Percentiles rank a stretch among this genome's conserved stretches.
These are phyloP conservation scores for Cacoxenus indagator DNA, from an alignment of 2,888 invertebrate genomes.

Conservation along the genomic window DNA sequence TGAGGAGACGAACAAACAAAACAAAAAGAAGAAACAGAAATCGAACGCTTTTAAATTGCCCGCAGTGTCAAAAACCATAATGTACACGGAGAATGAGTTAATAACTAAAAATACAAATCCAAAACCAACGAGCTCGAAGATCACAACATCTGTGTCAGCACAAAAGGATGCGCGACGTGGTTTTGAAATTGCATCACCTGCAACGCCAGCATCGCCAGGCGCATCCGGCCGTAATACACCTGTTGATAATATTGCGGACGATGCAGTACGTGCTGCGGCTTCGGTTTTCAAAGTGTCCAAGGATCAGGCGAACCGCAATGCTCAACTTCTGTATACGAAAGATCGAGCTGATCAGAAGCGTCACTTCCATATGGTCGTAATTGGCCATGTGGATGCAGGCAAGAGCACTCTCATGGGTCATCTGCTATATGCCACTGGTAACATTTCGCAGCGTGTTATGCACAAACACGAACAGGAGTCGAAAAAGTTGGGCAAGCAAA, in stretches of 20 bases:
- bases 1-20: slow-evolving; percentile 63
- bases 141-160: slow-evolving; percentile 44
- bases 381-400: slow-evolving; percentile 88
- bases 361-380: slow-evolving; percentile 90
- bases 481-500: slow-evolving; percentile 96
- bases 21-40: slow-evolving; percentile 45
- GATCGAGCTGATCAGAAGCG: slow-evolving; percentile 87
- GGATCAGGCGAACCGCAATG: slow-evolving; percentile 71
- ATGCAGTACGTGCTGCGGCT: slow-evolving; percentile 39
- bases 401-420: slow-evolving; percentile 88
- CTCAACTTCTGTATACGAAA: slow-evolving; percentile 75
- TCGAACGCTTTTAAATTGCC: slow-evolving; percentile 4
- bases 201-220: slow-evolving; percentile 80
- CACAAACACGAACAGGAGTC: slow-evolving; percentile 99
- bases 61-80: background rate
- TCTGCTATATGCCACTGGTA: slow-evolving; percentile 87
- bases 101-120: background rate
- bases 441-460: slow-evolving; percentile 88
- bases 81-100: slow-evolving; percentile 2
- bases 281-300: slow-evolving; percentile 61
- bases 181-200: slow-evolving; percentile 72
- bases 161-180: slow-evolving; percentile 61
- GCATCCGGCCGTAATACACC: slow-evolving; percentile 75
- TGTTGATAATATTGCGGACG: slow-evolving; percentile 56
- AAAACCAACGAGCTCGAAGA: slow-evolving; percentile 42